Percentiles rank a stretch among this genome's conserved stretches.
Conservation (phyloP, 2,113 vertebrate species). For the Odontophorus gujanensis region DNA sequence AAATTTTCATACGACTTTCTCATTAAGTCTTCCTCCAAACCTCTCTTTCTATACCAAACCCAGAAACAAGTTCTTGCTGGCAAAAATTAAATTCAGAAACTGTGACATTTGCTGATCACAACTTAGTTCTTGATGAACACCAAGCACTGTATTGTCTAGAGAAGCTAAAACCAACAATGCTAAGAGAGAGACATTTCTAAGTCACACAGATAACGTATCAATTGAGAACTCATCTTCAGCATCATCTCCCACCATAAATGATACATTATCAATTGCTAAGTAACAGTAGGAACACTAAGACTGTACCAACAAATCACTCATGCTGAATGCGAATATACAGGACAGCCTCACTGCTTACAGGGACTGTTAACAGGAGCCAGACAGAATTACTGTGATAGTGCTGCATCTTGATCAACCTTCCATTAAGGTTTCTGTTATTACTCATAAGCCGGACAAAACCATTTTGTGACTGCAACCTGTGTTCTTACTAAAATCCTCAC, state of each 20-base stretch:
- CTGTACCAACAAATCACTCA: background rate
- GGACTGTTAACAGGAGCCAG: background rate
- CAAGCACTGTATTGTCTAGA: background rate
- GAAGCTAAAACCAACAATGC: background rate
- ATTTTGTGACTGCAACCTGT: background rate
- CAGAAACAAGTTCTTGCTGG: background rate
- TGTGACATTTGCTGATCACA: background rate
- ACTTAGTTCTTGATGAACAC: background rate
- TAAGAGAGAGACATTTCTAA: background rate
- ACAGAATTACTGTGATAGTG: background rate
- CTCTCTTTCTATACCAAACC: background rate
- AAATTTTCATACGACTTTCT: background rate
- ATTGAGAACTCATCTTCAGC: background rate
- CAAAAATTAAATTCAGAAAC: background rate
- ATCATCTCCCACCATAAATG: background rate
- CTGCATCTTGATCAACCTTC: background rate
- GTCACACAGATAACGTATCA: background rate
- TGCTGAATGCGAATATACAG: background rate
- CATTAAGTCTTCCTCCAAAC: background rate
- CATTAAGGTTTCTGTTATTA: background rate
- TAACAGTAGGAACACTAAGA: background rate
- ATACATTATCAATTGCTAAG: background rate
- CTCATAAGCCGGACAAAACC: background rate
- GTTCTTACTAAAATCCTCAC: background rate
- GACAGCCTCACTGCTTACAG: background rate